Percentiles rank a stretch among this genome's conserved stretches.
Evolutionary conservation across 2,888 invertebrate species (phyloP).

Genomic region (Cancer borealis): DNA sequence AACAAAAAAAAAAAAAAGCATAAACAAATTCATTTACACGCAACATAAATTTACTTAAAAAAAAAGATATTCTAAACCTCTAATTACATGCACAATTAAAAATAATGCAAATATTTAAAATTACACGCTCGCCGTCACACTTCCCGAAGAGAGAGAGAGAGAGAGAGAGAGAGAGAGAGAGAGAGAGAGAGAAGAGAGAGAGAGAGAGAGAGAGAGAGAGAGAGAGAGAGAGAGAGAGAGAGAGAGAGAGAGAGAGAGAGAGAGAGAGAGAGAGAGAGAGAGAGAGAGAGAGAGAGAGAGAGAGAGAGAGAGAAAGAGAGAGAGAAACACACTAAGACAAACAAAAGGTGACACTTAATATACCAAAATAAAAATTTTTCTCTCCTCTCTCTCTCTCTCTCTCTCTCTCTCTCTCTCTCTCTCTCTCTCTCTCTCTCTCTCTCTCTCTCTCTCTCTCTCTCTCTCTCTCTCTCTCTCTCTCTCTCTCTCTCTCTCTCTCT

Average conservation of each 20-base stretch:
- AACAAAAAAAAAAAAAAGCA: background rate
- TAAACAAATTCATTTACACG: background rate
- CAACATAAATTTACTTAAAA: conserved; percentile 33
- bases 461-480: background rate
- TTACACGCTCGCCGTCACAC: conserved; percentile 25
- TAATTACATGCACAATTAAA: conserved; percentile 34
- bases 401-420: conserved; percentile 26
- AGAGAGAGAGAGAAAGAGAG: conserved; percentile 2
- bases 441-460: background rate
- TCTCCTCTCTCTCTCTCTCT: no score
- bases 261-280: conserved; percentile 44
- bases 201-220: conserved; percentile 37
- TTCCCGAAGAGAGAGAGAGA: background rate
- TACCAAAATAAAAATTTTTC: background rate
- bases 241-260: conserved; percentile 26
- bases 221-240: conserved; percentile 52
- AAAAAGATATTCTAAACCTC: background rate
- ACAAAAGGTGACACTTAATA: background rate
- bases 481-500: background rate
- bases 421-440: background rate
- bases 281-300: conserved; percentile 17
- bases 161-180: conserved; percentile 5
- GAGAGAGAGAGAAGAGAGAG: conserved; percentile 16
- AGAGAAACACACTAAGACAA: background rate
- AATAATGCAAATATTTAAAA: conserved; percentile 18